Conservation (phyloP, 37 sponge, comb jelly and placozoan species). For the Petrosia ficiformis region DNA sequence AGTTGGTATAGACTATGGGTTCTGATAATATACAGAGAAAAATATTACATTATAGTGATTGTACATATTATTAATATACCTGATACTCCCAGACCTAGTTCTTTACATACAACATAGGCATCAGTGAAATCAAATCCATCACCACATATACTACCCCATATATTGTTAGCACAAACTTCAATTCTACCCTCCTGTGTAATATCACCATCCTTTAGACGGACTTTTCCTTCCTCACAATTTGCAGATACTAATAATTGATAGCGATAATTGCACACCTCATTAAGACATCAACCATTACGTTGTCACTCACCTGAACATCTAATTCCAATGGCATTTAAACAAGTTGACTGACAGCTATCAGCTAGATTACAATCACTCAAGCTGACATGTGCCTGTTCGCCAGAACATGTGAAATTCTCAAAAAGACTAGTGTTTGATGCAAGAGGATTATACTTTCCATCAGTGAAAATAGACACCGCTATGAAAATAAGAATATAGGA, state of each 20-base stretch:
- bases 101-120: slow-evolving; percentile 15
- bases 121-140: slow-evolving; percentile 13
- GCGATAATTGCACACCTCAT: background rate
- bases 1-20: background rate
- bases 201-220: slow-evolving; percentile 15
- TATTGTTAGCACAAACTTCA: slow-evolving; percentile 35
- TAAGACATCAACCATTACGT: background rate
- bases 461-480: background rate
- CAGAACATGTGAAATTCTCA: background rate
- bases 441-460: slow-evolving; percentile 4
- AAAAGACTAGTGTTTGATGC: too few relatives aligned
- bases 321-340: background rate
- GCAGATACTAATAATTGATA: background rate
- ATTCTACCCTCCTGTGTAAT: slow-evolving; percentile 11
- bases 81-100: slow-evolving; percentile 1
- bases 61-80: slow-evolving; percentile 10
- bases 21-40: background rate
- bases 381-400: background rate
- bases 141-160: slow-evolving; percentile 20
- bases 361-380: background rate
- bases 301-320: background rate
- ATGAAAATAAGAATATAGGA: too few relatives aligned
- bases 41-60: background rate
- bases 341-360: background rate
- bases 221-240: slow-evolving; percentile 11